Base-by-base conservation (phyloP, 2,888 invertebrate species). In the Dimorphilus gyrociliatus region DNA sequence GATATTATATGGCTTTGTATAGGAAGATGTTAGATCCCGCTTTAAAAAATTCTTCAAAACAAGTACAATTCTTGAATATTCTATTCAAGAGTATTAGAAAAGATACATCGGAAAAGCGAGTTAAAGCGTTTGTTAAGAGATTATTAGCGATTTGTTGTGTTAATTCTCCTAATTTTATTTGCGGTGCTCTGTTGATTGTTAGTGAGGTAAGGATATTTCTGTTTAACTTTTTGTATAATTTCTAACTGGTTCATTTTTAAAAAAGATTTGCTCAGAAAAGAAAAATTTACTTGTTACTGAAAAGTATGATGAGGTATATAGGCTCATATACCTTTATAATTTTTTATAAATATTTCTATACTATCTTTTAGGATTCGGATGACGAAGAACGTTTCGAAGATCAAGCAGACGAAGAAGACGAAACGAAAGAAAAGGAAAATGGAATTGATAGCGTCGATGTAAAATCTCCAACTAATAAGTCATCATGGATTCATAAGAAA, bases 81-180 rank as follows among this genome's bases (percentile, higher is more conserved):
- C 62, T 90, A 14, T 86, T 76, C 63, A 79, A 81, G 56, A 77
- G 85, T 24, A 65, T 92, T 47, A 74, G 75, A 50, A 74, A 72
- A 38, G 94, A 97, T 65, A 66, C 66, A 4, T 74, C 77, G 43
- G 55, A 71, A 0, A 60, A 70, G 3, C 65, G 94, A 28, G 71
- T 80, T 0, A 72, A 76, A 52, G 78, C 85, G 1, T 85, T 92
- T 54, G 63, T 85, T 1, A 94, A 92, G 64, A 67, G 86, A 16
- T 64, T 84, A 32, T 64, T 86, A 7, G 78, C 81, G 67, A 42
- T 55, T 3, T 54, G 54, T 35, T 41, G 42, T 13, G 46, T 75
- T 44, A 73, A 75, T 53, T 72, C 75, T 10, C 74, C 84, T 0
- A 73, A 76, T 30, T 75, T 86, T 55, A 69, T 76, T 0, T 82